Evolutionary conservation across 2,888 invertebrate species (phyloP), one percentile per base, ranked within the genome.

Genomic region (Andricus curvator): DNA sequence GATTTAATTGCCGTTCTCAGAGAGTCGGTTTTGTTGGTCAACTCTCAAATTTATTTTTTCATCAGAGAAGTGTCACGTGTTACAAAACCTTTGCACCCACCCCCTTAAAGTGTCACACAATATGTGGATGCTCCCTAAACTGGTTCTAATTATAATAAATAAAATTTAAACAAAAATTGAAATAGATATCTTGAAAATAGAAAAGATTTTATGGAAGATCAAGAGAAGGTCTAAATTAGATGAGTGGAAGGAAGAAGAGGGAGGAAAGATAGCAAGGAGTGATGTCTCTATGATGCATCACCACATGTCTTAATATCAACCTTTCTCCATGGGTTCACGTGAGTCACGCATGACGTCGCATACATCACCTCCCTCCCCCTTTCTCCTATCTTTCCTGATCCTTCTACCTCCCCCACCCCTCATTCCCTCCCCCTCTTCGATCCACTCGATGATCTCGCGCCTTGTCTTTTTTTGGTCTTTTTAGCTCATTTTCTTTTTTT

Each of bases 291-390:
- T 88, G 86, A 86, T 84, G 87, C 85, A 86, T 86, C 87, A 83
- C 80, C 85, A 81, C 85, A 83, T 85, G 83, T 85, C 84, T 85
- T 85, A 85, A 85, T 85, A 83, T 83, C 84, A 83, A 83, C 78
- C 51, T 56, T 70, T 70, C 70, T 74, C 33, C 66, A 80, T 82
- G 80, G 79, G 81, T 83, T 85, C 85, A 85, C 82, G 85, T 85
- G 85, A 85, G 85, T 89, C 88, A 88, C 86, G 88, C 88, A 88
- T 88, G 88, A 86, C 86, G 87, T 87, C 89, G 88, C 88, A 88
- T 89, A 88, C 87, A 89, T 89, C 88, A 88, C 84, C 82, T 83
- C 79, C 79, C 80, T 74, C 33, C 76, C 62, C 22, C 48, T 74
- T 74, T 20, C 20, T 13, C 51, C 33, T 4, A 33, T 74, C 56